These are phyloP conservation scores for Oryzias dopingdopingensis DNA, from an alignment of 2,797 vertebrate species.

Conservation along the genomic window DNA sequence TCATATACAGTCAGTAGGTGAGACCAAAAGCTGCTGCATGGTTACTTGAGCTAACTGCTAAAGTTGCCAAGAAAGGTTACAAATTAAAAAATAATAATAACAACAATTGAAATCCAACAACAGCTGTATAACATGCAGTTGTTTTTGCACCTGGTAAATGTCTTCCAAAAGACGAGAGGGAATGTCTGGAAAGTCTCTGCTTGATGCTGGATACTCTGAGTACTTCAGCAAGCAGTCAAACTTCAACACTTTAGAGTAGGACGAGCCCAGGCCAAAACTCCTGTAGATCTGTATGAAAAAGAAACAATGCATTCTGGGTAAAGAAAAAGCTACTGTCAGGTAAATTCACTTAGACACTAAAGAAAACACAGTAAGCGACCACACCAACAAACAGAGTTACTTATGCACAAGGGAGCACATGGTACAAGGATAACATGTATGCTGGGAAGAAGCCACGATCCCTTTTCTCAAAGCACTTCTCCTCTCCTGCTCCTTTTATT, in stretches of 20 bases:
- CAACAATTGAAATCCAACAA: too few relatives aligned
- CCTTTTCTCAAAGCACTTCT: too few relatives aligned
- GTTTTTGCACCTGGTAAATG: conserved; percentile 65
- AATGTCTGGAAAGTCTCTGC: conserved; percentile 61
- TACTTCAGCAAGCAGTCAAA: conserved; percentile 64
- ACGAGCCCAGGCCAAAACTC: conserved; percentile 71
- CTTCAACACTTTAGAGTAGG: conserved; percentile 72
- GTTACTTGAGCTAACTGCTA: background rate
- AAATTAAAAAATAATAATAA: background rate
- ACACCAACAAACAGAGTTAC: too few relatives aligned
- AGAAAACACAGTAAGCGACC: background rate
- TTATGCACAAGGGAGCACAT: too few relatives aligned
- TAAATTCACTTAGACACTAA: too few relatives aligned
- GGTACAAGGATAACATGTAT: too few relatives aligned
- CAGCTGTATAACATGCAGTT: too few relatives aligned
- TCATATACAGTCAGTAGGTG: too few relatives aligned
- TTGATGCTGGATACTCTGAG: conserved; percentile 42
- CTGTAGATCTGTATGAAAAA: conserved; percentile 64
- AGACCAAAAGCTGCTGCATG: too few relatives aligned
- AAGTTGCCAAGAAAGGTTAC: background rate
- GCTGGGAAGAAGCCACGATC: too few relatives aligned
- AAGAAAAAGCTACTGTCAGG: too few relatives aligned
- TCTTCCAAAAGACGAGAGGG: conserved; percentile 62
- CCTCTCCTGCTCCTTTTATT: too few relatives aligned
- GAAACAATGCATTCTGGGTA: background rate